A percentile compares a stretch with the other conserved stretches of the same genome.
Conservation (phyloP, 1,140 invertebrate species). For the Centruroides sculpturatus region DNA sequence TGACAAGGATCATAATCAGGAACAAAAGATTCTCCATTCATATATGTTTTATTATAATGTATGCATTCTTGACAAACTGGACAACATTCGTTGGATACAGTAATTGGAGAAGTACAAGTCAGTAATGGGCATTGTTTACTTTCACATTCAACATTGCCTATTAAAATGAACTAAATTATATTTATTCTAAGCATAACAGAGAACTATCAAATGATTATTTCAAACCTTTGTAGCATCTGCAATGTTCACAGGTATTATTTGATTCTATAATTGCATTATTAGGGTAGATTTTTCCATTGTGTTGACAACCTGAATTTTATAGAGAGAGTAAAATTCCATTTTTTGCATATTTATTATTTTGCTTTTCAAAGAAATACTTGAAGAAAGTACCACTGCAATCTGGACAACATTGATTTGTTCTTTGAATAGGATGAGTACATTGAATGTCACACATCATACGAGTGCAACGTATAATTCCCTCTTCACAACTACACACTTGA, state of each 20-base stretch:
- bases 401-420: conserved; percentile 8
- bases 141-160: conserved; percentile 15
- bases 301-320: conserved; percentile 4
- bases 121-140: conserved; percentile 1
- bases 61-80: conserved; percentile 6
- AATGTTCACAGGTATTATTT: conserved; percentile 1
- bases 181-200: no score
- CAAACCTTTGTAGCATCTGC: conserved; percentile 10
- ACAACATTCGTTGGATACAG: conserved; percentile 2
- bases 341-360: neutral
- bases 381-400: conserved; percentile 9
- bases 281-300: conserved; percentile 7
- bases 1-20: conserved; percentile 8
- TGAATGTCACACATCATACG: conserved; percentile 4
- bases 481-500: conserved; percentile 9
- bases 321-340: neutral
- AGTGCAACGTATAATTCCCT: conserved; percentile 7
- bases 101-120: conserved; percentile 2
- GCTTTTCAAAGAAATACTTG: neutral
- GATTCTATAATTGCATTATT: conserved; percentile 6
- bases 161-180: neutral
- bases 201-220: neutral
- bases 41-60: conserved; percentile 1
- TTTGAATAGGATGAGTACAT: conserved; percentile 10
- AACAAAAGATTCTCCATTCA: conserved; percentile 4